These are phyloP conservation scores for Anguilla obscura DNA, from an alignment of 2,797 vertebrate species.

Conservation along the genomic window DNA sequence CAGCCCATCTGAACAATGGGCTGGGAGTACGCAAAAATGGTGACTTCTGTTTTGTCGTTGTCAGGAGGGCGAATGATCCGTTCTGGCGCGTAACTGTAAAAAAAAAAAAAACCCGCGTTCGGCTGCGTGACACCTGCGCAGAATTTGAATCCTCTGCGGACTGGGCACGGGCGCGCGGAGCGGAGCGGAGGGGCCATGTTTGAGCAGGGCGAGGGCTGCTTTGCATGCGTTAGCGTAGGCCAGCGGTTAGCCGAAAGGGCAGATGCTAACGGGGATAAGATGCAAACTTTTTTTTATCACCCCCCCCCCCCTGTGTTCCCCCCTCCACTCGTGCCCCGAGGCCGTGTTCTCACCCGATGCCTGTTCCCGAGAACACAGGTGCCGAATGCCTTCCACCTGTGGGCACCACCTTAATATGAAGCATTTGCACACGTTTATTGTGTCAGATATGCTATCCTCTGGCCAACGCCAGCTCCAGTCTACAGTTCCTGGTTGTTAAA, in stretches of 20 bases:
- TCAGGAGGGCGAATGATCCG: constrained; percentile 31
- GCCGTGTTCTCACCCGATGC: constrained; percentile 18
- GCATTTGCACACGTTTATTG: not conserved
- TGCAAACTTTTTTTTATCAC: constrained; percentile 47
- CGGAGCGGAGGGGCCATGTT: constrained; percentile 32
- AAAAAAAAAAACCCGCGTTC: constrained; percentile 11
- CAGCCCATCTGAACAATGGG: constrained; percentile 17
- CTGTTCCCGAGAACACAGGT: constrained; percentile 27
- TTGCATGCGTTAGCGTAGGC: constrained; percentile 54
- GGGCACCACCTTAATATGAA: not conserved
- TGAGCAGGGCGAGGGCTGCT: constrained; percentile 41
- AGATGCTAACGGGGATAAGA: constrained; percentile 51
- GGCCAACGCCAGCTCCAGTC: not conserved
- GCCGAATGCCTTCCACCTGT: not conserved
- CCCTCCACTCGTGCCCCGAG: not conserved
- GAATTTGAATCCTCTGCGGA: constrained; percentile 28
- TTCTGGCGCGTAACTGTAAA: constrained; percentile 45
- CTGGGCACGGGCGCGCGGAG: constrained; percentile 18
- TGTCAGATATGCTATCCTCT: not conserved
- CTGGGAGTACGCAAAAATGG: not conserved
- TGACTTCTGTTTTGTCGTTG: constrained; percentile 30
- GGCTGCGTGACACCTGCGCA: constrained; percentile 22
- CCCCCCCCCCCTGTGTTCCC: not conserved
- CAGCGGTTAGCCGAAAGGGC: constrained; percentile 41
- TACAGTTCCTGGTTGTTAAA: not conserved